Conservation (phyloP, 37 sponge, comb jelly and placozoan species). For the Aplysina aerophoba region DNA sequence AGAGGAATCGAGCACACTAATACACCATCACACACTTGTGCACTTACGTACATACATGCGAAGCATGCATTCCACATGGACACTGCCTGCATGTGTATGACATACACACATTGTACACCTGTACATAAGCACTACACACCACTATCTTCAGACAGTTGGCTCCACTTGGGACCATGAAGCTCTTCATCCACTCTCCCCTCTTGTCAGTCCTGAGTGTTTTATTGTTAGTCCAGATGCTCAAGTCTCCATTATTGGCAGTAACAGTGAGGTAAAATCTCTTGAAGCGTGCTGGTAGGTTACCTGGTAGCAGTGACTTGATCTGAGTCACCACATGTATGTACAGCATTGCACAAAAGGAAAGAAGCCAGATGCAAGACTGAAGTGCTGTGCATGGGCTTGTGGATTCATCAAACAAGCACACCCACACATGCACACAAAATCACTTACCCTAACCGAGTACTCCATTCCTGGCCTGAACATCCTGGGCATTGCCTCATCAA, state of each 20-base stretch:
- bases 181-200: neutral
- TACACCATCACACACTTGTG: no score
- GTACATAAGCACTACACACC: conserved; percentile 18
- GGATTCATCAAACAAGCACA: no score
- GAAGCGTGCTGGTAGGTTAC: conserved; percentile 32
- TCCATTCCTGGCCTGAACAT: conserved; percentile 44
- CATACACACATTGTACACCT: no score
- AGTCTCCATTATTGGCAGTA: conserved; percentile 42
- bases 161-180: conserved; percentile 28
- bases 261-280: conserved; percentile 1
- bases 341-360: neutral
- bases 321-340: neutral
- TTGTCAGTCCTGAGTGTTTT: neutral
- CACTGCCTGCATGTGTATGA: no score
- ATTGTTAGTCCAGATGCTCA: neutral
- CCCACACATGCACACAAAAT: neutral
- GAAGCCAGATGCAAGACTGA: no score
- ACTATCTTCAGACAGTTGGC: conserved; percentile 53
- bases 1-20: no score
- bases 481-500: conserved; percentile 38
- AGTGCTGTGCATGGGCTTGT: no score
- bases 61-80: neutral
- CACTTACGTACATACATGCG: no score
- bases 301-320: conserved; percentile 35
- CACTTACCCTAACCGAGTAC: conserved; percentile 39